phyloP scores from a whole-genome alignment of 2,797 vertebrate genomes.

The Picus viridis region DNA sequence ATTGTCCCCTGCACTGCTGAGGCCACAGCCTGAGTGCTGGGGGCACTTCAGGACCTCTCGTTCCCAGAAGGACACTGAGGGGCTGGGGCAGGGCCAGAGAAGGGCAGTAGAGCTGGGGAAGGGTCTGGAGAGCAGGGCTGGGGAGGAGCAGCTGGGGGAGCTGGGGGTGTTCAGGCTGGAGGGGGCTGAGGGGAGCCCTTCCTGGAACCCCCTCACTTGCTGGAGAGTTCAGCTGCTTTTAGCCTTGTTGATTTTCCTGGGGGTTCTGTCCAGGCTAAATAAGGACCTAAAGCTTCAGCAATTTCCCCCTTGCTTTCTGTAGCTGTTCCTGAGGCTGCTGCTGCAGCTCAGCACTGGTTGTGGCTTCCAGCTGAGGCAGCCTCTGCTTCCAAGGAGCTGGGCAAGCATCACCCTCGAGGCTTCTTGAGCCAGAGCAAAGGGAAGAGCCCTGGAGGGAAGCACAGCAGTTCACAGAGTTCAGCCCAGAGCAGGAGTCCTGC shows the following conservation, averaged over 20 bases:
- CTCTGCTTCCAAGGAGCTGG: not conserved
- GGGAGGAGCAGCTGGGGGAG: no score
- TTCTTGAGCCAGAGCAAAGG: not conserved
- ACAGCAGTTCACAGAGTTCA: not conserved
- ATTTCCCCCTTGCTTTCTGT: not conserved
- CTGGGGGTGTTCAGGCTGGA: no score
- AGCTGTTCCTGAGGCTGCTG: not conserved
- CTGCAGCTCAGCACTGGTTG: not conserved
- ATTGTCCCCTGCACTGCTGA: no score
- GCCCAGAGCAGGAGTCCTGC: not conserved
- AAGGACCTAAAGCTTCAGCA: not conserved
- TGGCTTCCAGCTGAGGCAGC: not conserved
- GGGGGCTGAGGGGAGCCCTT: no score
- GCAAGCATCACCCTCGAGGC: not conserved
- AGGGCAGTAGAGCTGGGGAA: no score
- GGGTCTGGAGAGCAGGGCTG: no score
- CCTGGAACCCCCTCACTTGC: not conserved
- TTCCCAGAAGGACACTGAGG: no score
- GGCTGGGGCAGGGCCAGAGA: no score
- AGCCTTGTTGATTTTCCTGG: conserved; percentile 21
- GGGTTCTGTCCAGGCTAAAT: conserved; percentile 19
- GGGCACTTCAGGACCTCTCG: no score
- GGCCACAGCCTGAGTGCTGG: no score
- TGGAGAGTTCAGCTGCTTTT: not conserved
- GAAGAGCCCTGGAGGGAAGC: no score